A percentile compares a stretch with the other conserved stretches of the same genome.
These are phyloP conservation scores for Herpetotheres cachinnans DNA, from an alignment of 2,113 vertebrate genomes.

Conservation along the genomic window DNA sequence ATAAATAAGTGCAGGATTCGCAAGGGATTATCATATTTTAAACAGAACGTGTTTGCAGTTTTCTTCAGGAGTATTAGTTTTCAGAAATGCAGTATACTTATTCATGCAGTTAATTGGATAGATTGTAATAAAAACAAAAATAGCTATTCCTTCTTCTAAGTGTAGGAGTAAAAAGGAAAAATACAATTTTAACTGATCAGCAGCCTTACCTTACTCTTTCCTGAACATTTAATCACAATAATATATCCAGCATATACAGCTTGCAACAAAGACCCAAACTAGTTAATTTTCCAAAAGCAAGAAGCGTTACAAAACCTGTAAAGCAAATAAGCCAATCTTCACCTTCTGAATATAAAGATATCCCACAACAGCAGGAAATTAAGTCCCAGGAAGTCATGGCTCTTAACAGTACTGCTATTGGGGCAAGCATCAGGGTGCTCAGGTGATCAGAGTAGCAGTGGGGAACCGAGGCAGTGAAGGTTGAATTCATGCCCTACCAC, in stretches of 20 bases:
- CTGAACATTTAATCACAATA: background rate
- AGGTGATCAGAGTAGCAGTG: background rate
- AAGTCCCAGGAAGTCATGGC: background rate
- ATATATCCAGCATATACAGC: background rate
- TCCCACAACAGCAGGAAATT: background rate
- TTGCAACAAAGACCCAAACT: background rate
- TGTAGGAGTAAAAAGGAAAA: background rate
- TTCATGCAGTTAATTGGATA: background rate
- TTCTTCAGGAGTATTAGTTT: background rate
- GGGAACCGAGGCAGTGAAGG: background rate
- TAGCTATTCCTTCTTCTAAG: background rate
- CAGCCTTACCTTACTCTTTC: background rate
- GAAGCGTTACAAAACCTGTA: background rate
- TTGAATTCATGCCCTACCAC: rapidly evolving
- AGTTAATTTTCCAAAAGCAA: background rate
- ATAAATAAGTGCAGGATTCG: background rate
- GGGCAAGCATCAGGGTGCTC: background rate
- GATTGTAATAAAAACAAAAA: background rate
- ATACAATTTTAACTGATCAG: background rate
- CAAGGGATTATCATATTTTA: background rate
- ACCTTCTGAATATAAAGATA: background rate
- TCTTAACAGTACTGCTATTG: background rate
- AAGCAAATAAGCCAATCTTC: background rate
- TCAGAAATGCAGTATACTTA: constrained; percentile 11
- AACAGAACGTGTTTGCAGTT: background rate